Base-by-base conservation (phyloP, 2,888 invertebrate species). In the Cosmopolites sordidus region DNA sequence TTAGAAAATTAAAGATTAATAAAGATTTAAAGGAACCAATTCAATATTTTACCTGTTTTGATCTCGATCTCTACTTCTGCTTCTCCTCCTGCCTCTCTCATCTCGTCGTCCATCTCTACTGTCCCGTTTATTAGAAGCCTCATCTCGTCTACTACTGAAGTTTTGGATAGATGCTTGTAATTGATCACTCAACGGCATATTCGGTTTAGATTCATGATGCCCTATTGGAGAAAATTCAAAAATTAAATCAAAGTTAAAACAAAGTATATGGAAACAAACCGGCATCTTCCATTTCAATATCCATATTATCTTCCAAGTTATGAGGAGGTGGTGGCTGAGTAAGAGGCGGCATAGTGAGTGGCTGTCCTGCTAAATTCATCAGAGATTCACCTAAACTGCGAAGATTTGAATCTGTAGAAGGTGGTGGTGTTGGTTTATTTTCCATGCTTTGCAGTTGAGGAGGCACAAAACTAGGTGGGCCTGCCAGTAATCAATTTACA, bases 241-340 rank as follows among this genome's bases (percentile, higher is more conserved):
- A 37, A n/a, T 12, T 12, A 8, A 37, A 14, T 12, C 3, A 4
- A 37, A 8, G 4, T 12, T 12, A 16, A 11, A 14, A 15, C 6
- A 27, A 44, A 16, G 14, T 14, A 15, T 15, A n/a, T 9, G 29
- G 8, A 22, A 22, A 22, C 22, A 22, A 22, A 68, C 66, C 65
- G n/a, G 77, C 83, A 58, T 83, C 80, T 52, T 83, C 84, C 70
- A 84, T 83, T 70, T 89, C 89, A 38, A 89, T 79, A 60, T 89
- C 89, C 89, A 89, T 89, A 46, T 86, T 86, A 65, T 89, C 89
- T 48, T 86, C 86, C 43, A 78, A 73, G 16, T 33, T 27, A 5
- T 43, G 18, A 2, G 74, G 73, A 17, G 44, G 38, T 3, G 46
- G 46, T 8, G 55, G 58, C 11, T 48, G 51, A 16, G 3, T 42